Percentiles rank a stretch among this genome's conserved stretches.
phyloP scores from a whole-genome alignment of 2,113 vertebrate species.

The Leptobrachium leishanense region DNA sequence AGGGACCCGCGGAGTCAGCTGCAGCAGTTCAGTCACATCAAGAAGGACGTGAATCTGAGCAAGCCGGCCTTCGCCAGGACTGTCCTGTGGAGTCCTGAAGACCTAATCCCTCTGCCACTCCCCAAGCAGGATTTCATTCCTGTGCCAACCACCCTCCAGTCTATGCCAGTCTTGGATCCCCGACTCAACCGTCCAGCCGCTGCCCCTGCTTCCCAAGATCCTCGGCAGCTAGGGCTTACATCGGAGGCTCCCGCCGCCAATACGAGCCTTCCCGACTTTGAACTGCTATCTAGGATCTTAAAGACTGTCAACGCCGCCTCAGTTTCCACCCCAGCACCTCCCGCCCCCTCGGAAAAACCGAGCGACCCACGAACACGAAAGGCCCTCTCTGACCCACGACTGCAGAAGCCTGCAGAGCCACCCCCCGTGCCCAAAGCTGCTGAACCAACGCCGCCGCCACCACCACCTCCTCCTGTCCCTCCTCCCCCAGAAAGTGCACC shows the following conservation, averaged over 20 bases:
- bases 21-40: constrained; percentile 93
- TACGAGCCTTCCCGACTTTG: constrained; percentile 77
- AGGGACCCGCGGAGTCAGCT: constrained; percentile 84
- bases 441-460: constrained; percentile 41
- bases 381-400: constrained; percentile 71
- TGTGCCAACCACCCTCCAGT: constrained; percentile 78
- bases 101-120: constrained; percentile 82
- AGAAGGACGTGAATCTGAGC: constrained; percentile 81
- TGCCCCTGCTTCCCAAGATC: constrained; percentile 49
- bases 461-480: constrained; percentile 50
- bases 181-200: constrained; percentile 70
- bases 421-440: constrained; percentile 58
- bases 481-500: constrained; percentile 17
- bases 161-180: constrained; percentile 70
- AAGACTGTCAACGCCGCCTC: constrained; percentile 79
- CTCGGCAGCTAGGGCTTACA: constrained; percentile 56
- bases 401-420: constrained; percentile 63
- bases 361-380: constrained; percentile 83
- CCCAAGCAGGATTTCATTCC: constrained; percentile 85
- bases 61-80: constrained; percentile 79
- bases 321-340: constrained; percentile 56
- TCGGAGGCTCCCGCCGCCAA: constrained; percentile 30
- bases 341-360: constrained; percentile 71
- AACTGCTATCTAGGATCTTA: constrained; percentile 85
- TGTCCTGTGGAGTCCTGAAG: constrained; percentile 89